phyloP scores from a whole-genome alignment of 2,797 vertebrate genomes.

The Microctenopoma stevenorrisi region DNA sequence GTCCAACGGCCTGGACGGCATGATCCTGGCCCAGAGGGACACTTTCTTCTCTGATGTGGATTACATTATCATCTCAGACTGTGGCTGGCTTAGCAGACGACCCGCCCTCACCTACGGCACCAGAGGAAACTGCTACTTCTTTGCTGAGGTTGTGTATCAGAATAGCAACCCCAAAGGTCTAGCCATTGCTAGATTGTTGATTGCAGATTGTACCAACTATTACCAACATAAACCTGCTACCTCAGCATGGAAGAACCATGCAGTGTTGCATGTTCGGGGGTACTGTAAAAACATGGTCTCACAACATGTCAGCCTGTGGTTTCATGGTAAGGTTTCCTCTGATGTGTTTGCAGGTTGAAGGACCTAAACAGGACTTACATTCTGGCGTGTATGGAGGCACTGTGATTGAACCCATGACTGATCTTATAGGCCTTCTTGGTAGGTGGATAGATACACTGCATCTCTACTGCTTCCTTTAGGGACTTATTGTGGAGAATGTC shows the following conservation, averaged over 20 bases:
- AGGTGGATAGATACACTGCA: constrained; percentile 32
- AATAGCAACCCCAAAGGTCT: not conserved
- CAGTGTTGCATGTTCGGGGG: too few relatives aligned
- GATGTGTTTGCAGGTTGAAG: constrained; percentile 83
- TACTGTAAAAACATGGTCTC: too few relatives aligned
- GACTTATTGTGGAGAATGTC: too few relatives aligned
- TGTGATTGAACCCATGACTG: constrained; percentile 90
- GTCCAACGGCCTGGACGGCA: constrained; percentile 87
- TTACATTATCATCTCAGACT: constrained; percentile 91
- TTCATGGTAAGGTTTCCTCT: not conserved
- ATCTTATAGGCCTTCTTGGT: constrained; percentile 92
- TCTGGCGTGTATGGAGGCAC: constrained; percentile 92
- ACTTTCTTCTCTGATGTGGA: constrained; percentile 89
- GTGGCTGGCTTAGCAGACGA: constrained; percentile 87
- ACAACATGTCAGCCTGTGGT: not conserved
- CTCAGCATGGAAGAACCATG: too few relatives aligned
- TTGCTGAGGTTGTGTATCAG: constrained; percentile 82
- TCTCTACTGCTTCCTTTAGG: not conserved
- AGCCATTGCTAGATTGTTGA: too few relatives aligned
- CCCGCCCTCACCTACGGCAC: constrained; percentile 91
- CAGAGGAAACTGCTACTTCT: constrained; percentile 91
- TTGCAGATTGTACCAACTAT: too few relatives aligned
- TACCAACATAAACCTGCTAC: too few relatives aligned
- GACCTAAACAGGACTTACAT: constrained; percentile 90
- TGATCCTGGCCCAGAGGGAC: constrained; percentile 84